Base-by-base conservation (phyloP, 2,888 invertebrate species). In the Thymelicus lineola region DNA sequence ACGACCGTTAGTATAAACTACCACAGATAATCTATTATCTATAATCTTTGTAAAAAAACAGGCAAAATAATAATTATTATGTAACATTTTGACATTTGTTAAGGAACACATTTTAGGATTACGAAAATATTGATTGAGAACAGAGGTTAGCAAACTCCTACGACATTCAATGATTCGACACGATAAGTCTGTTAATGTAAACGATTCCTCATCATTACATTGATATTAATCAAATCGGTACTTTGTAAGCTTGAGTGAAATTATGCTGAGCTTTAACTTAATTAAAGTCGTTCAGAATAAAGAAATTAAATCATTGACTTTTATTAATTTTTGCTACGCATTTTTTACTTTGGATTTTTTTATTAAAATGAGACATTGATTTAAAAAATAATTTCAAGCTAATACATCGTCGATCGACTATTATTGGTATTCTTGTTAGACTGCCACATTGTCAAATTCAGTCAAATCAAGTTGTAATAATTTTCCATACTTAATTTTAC, bases 211-310 rank as follows among this genome's bases (percentile, higher is more conserved):
- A 45, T 57, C 42, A 57, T 57, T 15, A 57, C 65, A n/a, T 45
- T 55, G 20, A 38, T 58, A 50, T 63, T 65, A 65, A 65, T 57
- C 20, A 57, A 65, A 28, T 65, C 45, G 55, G 55, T 57, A 65
- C 45, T 57, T 55, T 57, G 55, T 45, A 45, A 57, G 45, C 38
- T 64, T 28, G n/a, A 42, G 45, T 65, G 45, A 42, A 45, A 65
- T 55, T 57, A 45, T 65, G 35, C 65, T 45, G 55, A 65, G 28
- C 38, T 57, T 65, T 65, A 65, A 57, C 45, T 57, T 57, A 55
- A 57, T 65, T 55, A 65, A 28, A 57, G 45, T 65, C 55, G 65
- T 57, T 65, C 45, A 28, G 35, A 45, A 4, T 64, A 65, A 55
- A 65, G 20, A 17, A 64, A 55, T 53, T 55, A 28, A 55, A 64